A percentile compares a stretch with the other conserved stretches of the same genome.
These are phyloP conservation scores for Orestias chungarensis DNA, from an alignment of 2,797 vertebrate species.

Conservation along the genomic window DNA sequence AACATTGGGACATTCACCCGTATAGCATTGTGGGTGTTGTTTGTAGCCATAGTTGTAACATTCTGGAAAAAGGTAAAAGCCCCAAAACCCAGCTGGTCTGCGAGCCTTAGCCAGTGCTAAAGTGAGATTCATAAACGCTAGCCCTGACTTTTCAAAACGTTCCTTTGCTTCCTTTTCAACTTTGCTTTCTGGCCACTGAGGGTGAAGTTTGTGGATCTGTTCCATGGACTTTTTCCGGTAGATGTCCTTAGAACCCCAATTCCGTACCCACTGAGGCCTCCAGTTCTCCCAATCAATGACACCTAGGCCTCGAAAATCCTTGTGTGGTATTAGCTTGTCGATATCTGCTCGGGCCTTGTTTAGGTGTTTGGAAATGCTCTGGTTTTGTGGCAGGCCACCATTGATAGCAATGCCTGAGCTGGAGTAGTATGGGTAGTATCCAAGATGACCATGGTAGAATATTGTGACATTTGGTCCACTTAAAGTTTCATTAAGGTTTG, in stretches of 20 bases:
- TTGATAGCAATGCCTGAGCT: conserved; percentile 79
- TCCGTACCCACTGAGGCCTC: conserved; percentile 91
- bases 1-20: conserved; percentile 86
- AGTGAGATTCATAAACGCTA: conserved; percentile 86
- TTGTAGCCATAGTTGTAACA: conserved; percentile 94
- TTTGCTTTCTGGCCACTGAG: conserved; percentile 84
- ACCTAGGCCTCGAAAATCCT: conserved; percentile 86
- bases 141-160: conserved; percentile 86
- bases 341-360: conserved; percentile 86
- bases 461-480: conserved; percentile 88
- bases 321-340: conserved; percentile 81
- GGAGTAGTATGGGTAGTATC: conserved; percentile 88
- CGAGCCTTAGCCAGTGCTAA: conserved; percentile 82
- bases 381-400: conserved; percentile 89
- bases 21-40: conserved; percentile 81
- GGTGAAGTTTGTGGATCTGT: conserved; percentile 82
- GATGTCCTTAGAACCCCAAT: conserved; percentile 88
- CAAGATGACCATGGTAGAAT: conserved; percentile 90
- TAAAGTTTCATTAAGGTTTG: conserved; percentile 87
- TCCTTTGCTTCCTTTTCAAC: conserved; percentile 85
- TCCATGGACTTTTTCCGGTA: conserved; percentile 88
- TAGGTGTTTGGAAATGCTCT: conserved; percentile 86
- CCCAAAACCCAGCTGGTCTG: conserved; percentile 86
- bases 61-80: conserved; percentile 92
- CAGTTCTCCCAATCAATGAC: conserved; percentile 94